Evolutionary conservation across 1,140 invertebrate genomes (phyloP).

Genomic region (Leguminivora glycinivorella): DNA sequence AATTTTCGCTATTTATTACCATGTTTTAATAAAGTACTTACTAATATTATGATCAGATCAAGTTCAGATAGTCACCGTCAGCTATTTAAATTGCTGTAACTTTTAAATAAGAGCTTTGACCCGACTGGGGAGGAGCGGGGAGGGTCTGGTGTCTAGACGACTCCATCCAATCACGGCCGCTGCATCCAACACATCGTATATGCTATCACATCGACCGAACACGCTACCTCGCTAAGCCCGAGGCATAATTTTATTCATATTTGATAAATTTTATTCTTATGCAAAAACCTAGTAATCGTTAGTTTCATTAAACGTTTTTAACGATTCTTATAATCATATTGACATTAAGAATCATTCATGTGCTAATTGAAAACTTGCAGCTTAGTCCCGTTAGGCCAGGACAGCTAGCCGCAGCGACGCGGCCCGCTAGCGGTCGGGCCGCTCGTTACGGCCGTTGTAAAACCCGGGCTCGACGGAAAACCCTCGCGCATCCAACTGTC

Average conservation of each 20-base stretch:
- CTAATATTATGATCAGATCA: background rate
- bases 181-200: conserved; percentile 8
- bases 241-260: conserved; percentile 19
- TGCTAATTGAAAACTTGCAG: conserved; percentile 4
- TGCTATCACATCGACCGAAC: background rate
- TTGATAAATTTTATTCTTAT: background rate
- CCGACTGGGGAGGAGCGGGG: conserved; percentile 10
- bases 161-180: conserved; percentile 7
- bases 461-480: conserved; percentile 11
- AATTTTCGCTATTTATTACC: background rate
- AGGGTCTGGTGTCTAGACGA: conserved; percentile 15
- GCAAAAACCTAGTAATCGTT: conserved; percentile 14
- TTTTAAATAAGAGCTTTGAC: conserved; percentile 15
- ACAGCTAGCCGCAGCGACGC: conserved; percentile 6
- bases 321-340: background rate
- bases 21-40: background rate
- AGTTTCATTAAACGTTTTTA: conserved; percentile 11
- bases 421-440: conserved; percentile 27
- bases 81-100: conserved; percentile 2
- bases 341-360: conserved; percentile 14
- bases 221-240: conserved; percentile 3
- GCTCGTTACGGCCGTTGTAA: conserved; percentile 15
- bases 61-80: background rate
- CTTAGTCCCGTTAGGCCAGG: conserved; percentile 9
- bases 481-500: conserved; percentile 33